phyloP scores from a whole-genome alignment of 2,113 vertebrate species.

The Perca schrenkii region DNA sequence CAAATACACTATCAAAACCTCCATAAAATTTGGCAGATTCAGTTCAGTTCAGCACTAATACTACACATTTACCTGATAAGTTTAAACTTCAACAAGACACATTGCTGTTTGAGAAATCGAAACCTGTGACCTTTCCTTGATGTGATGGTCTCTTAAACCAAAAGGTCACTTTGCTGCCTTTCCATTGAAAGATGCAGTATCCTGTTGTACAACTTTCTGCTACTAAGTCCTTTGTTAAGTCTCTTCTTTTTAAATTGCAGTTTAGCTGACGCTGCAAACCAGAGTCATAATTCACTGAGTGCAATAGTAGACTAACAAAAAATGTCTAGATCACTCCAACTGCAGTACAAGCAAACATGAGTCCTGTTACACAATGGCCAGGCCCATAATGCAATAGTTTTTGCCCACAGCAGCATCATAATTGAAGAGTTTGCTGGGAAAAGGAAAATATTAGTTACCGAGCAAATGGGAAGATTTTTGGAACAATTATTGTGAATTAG shows the following conservation, averaged over 20 bases:
- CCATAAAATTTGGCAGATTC: background rate
- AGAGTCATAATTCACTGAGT: background rate
- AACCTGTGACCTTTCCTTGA: conserved; percentile 28
- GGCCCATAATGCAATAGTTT: background rate
- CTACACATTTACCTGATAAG: background rate
- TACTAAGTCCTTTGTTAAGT: background rate
- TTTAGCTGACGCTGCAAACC: background rate
- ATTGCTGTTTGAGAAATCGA: conserved; percentile 11
- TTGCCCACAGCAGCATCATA: background rate
- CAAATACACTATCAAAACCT: background rate
- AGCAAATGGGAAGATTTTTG: background rate
- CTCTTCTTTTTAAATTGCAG: background rate
- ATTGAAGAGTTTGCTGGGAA: background rate
- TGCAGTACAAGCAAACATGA: background rate
- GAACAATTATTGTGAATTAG: background rate
- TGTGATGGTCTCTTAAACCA: conserved; percentile 8
- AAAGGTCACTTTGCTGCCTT: conserved; percentile 15
- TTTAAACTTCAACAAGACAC: conserved; percentile 1
- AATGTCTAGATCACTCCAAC: background rate
- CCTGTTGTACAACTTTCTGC: background rate
- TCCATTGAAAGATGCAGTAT: background rate
- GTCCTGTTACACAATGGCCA: background rate
- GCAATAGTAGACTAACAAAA: background rate
- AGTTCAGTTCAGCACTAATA: background rate
- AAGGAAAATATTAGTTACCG: background rate